Percentiles rank a stretch among this genome's conserved stretches.
Conservation (phyloP, 2,113 vertebrate species). For the Illadopsis cleaveri region DNA sequence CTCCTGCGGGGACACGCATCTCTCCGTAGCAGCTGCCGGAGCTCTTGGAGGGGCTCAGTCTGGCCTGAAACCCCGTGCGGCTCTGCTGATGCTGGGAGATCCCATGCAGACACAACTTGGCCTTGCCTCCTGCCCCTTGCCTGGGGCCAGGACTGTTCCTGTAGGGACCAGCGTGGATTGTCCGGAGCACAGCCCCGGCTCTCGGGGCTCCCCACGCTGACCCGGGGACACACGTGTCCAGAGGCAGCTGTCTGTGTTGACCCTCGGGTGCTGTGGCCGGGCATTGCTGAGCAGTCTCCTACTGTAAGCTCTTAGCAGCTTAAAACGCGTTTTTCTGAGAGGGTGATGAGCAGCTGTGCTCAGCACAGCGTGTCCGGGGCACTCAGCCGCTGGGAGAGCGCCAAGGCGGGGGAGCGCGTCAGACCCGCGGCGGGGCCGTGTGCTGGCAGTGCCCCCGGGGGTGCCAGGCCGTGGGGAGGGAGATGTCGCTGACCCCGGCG, state of each 20-base stretch:
- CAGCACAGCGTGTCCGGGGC: fast-evolving
- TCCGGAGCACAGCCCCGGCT: neutral
- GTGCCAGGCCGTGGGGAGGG: neutral
- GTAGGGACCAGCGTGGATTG: neutral
- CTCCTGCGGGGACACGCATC: fast-evolving
- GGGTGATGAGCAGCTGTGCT: neutral
- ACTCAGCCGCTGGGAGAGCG: neutral
- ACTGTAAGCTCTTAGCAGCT: neutral
- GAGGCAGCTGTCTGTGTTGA: neutral
- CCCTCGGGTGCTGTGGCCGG: neutral
- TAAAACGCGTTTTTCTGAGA: neutral
- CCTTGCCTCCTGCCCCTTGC: neutral
- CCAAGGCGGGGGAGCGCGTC: fast-evolving
- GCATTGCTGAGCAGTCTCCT: neutral
- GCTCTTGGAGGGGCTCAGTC: neutral
- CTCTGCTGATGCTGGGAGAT: neutral
- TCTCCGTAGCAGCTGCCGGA: no score
- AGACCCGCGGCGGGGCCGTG: fast-evolving
- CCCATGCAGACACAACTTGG: neutral
- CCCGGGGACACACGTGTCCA: fast-evolving
- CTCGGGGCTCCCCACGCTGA: fast-evolving
- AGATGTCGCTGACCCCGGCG: neutral
- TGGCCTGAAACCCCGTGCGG: fast-evolving
- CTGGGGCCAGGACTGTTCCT: neutral
- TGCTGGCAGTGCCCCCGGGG: neutral